Conservation (phyloP, 2,797 vertebrate species). For the Enteromius mattozi region DNA sequence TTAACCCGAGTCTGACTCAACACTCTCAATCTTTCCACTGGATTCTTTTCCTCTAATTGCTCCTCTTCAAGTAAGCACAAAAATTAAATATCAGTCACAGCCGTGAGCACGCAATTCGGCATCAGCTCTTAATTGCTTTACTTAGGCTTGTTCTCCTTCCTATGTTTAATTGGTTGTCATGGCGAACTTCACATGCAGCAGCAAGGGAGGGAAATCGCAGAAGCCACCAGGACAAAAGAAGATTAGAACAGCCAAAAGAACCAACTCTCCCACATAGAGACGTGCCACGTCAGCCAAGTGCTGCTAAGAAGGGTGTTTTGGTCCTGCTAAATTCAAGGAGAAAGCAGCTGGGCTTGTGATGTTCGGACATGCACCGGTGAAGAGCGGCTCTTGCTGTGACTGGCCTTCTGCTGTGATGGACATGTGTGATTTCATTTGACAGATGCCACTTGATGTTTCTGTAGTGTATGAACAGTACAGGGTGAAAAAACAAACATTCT, state of each 20-base stretch:
- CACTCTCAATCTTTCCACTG: slow-evolving; percentile 48
- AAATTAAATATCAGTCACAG: slow-evolving; percentile 46
- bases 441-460: slow-evolving; percentile 33
- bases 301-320: slow-evolving; percentile 33
- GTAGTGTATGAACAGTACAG: neutral
- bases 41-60: slow-evolving; percentile 50
- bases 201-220: slow-evolving; percentile 46
- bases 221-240: slow-evolving; percentile 48
- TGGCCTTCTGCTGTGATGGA: neutral
- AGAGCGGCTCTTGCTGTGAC: neutral
- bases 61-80: slow-evolving; percentile 45
- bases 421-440: neutral
- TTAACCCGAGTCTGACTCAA: slow-evolving; percentile 18
- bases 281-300: neutral
- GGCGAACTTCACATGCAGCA: slow-evolving; percentile 74
- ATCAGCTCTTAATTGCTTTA: slow-evolving; percentile 74
- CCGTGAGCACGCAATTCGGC: slow-evolving; percentile 57
- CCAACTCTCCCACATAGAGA: slow-evolving; percentile 24
- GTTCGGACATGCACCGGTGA: neutral
- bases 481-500: neutral
- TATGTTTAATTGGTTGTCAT: slow-evolving; percentile 81
- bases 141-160: slow-evolving; percentile 72
- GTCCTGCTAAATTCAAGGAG: neutral
- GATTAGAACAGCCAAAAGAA: slow-evolving; percentile 57
- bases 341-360: slow-evolving; percentile 7